These are phyloP conservation scores for Epizoanthus rinbou DNA, from an alignment of 92 coral and sea anemone genomes.

Conservation along the genomic window DNA sequence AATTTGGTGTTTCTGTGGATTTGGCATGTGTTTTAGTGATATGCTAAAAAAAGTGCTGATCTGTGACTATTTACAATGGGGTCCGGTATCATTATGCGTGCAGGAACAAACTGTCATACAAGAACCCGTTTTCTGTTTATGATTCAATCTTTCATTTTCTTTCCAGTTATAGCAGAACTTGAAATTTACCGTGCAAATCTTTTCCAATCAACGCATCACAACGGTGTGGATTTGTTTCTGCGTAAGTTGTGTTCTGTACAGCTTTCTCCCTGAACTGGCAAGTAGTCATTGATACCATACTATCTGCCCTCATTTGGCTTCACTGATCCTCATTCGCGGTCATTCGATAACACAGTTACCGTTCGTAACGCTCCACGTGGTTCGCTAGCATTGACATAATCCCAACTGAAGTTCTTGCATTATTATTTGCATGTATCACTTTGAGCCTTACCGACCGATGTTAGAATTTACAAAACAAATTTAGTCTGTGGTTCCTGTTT, in stretches of 20 bases:
- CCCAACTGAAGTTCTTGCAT: too few relatives aligned
- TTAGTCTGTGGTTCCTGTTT: too few relatives aligned
- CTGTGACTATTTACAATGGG: background rate
- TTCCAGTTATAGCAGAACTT: slow-evolving; percentile 43
- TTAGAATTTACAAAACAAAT: too few relatives aligned
- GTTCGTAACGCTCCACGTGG: background rate
- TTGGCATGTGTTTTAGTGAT: too few relatives aligned
- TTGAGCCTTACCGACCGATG: too few relatives aligned
- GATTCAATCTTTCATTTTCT: slow-evolving; percentile 38
- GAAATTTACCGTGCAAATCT: slow-evolving; percentile 46
- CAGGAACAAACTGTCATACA: background rate
- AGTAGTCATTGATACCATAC: background rate
- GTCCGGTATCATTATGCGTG: slow-evolving; percentile 15
- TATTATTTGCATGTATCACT: too few relatives aligned
- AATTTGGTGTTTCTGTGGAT: too few relatives aligned
- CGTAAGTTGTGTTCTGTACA: slow-evolving; percentile 43
- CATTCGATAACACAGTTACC: background rate
- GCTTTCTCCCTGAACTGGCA: slow-evolving; percentile 34
- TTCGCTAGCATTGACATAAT: too few relatives aligned
- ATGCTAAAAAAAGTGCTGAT: background rate
- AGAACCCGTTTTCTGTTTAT: slow-evolving; percentile 6
- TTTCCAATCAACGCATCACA: slow-evolving; percentile 36
- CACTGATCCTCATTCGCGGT: slow-evolving; percentile 4
- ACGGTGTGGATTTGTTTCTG: slow-evolving; percentile 28
- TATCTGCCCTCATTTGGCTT: background rate